phyloP scores from a whole-genome alignment of 2,888 invertebrate species.

The Eupithecia inturbata region DNA sequence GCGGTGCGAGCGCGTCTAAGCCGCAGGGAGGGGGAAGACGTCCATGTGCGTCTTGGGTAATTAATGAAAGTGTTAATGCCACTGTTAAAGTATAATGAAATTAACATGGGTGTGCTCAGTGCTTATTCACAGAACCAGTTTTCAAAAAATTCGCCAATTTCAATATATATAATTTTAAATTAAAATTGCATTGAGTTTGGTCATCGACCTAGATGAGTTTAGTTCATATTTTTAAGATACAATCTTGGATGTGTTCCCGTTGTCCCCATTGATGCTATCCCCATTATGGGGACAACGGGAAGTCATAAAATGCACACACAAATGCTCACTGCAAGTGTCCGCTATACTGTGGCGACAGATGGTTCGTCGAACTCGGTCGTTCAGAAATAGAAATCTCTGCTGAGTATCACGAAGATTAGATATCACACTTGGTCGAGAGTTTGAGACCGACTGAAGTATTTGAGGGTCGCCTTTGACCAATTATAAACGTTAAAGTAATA shows the following conservation, averaged over 20 bases:
- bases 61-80: no score
- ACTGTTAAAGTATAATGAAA: background rate
- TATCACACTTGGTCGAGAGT: background rate
- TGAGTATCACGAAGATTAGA: background rate
- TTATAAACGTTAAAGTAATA: background rate
- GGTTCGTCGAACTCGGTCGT: background rate
- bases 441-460: background rate
- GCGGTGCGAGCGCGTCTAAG: no score
- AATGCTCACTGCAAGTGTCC: background rate
- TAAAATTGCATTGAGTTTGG: no score
- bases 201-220: no score
- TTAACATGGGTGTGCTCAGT: background rate
- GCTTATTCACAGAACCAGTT: background rate
- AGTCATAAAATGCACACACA: no score
- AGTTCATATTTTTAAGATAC: no score
- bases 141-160: background rate
- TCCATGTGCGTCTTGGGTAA: no score
- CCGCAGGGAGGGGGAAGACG: no score
- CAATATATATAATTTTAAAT: background rate
- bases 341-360: background rate
- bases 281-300: no score
- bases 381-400: background rate
- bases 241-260: no score
- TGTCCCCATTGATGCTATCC: no score
- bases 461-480: background rate